These are phyloP conservation scores for Danio rerio DNA, from an alignment of 2,113 vertebrate species.

Conservation along the genomic window GRCz12tu NC_133187.1:20030001-20030500, in stretches of 20 bases:
- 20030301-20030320: not conserved
- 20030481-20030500: too few relatives aligned
- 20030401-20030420: slow-evolving; percentile 83
- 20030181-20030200: slow-evolving; percentile 95
- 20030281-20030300: not conserved
- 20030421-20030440: not conserved
- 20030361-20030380: slow-evolving; percentile 95
- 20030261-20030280: not conserved
- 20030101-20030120: slow-evolving; percentile 97
- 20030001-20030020: too few relatives aligned
- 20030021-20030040: too few relatives aligned
- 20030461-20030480: not conserved
- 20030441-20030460: not conserved
- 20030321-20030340: slow-evolving; percentile 93
- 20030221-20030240: slow-evolving; percentile 99
- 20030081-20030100: slow-evolving; percentile 72
- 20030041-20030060: not conserved
- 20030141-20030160: slow-evolving; percentile 96
- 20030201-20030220: slow-evolving; percentile 93
- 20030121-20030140: slow-evolving; percentile 96
- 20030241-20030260: slow-evolving; percentile 86
- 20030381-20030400: slow-evolving; percentile 94
- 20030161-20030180: slow-evolving; percentile 96
- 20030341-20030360: slow-evolving; percentile 97
- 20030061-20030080: too few relatives aligned